phyloP scores from a whole-genome alignment of 2,113 vertebrate genomes.

The Prochilodus magdalenae region DNA sequence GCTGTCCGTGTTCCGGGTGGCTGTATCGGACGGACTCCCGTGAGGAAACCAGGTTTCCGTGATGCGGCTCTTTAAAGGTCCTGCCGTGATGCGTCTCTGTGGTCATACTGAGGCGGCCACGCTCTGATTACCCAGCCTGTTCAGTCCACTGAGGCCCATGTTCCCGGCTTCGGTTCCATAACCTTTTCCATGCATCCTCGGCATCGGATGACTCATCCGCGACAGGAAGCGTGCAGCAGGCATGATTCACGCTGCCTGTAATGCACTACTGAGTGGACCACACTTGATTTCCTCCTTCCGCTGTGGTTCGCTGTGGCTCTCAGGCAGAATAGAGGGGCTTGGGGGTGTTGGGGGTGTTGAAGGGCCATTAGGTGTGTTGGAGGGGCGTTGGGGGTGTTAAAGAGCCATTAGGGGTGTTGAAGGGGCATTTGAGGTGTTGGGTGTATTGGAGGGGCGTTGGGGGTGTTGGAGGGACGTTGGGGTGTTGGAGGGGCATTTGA shows the following conservation, averaged over 20 bases:
- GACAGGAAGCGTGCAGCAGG: neutral
- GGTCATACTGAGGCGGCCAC: neutral
- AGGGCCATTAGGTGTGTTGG: too few relatives aligned
- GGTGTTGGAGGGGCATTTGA: neutral
- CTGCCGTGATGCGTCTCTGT: neutral
- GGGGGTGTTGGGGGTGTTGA: too few relatives aligned
- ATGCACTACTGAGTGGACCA: neutral
- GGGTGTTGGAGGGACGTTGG: neutral
- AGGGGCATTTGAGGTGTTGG: too few relatives aligned
- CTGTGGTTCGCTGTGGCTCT: neutral
- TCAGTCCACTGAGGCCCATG: neutral
- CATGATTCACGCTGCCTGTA: neutral
- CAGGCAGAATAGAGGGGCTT: too few relatives aligned
- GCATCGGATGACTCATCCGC: neutral
- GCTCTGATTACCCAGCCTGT: neutral
- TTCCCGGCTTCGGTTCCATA: neutral
- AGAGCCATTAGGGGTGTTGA: too few relatives aligned
- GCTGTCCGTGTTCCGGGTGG: too few relatives aligned
- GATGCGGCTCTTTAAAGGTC: too few relatives aligned
- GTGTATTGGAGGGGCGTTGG: too few relatives aligned
- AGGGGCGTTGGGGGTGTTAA: too few relatives aligned
- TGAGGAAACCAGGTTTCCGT: too few relatives aligned
- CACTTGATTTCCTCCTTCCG: neutral
- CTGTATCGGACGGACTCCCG: too few relatives aligned
- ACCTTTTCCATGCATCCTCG: neutral